Evolutionary conservation across 2,797 vertebrate species (phyloP).

Genomic region (Peromyscus aztecus): DNA sequence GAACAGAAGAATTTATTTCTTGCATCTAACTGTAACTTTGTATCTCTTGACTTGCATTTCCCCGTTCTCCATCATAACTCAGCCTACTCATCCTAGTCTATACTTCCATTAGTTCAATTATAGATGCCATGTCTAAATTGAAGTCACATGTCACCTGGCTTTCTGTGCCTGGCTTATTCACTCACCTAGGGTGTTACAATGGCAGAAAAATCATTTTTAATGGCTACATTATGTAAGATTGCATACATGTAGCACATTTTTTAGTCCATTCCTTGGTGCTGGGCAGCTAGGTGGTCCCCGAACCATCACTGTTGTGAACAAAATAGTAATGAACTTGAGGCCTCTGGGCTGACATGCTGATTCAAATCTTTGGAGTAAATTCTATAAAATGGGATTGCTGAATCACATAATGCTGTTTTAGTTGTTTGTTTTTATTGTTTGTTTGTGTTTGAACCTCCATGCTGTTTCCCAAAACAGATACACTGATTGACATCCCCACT

Average conservation of each 20-base stretch:
- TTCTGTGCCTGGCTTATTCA: background rate
- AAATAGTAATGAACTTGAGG: no score
- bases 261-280: background rate
- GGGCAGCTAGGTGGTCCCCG: background rate
- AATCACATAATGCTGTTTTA: background rate
- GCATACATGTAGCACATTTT: background rate
- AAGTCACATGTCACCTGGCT: background rate
- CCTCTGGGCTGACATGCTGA: background rate
- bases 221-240: background rate
- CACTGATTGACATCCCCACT: background rate
- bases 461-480: background rate
- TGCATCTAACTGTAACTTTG: background rate
- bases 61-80: background rate
- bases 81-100: background rate
- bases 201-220: background rate
- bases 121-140: background rate
- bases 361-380: background rate
- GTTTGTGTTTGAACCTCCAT: background rate
- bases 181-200: background rate
- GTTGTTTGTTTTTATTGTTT: background rate
- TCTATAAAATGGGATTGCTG: background rate
- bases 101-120: background rate
- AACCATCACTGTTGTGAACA: background rate
- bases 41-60: background rate
- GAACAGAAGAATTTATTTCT: background rate